phyloP scores from a whole-genome alignment of 2,113 vertebrate genomes.

The Gasterosteus aculeatus region DNA sequence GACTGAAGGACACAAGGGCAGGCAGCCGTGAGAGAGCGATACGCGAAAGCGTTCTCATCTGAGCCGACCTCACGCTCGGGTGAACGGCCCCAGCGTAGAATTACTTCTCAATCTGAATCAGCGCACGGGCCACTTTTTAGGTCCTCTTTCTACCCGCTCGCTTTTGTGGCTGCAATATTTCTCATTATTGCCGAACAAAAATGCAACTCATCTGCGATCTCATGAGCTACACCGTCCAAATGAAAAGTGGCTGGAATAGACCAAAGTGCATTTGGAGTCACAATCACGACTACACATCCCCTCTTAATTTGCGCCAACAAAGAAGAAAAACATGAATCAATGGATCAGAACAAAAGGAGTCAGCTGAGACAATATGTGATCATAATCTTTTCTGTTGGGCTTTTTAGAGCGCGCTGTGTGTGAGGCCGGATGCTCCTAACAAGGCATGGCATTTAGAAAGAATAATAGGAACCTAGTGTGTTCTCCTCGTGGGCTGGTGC shows the following conservation, averaged over 20 bases:
- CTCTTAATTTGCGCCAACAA: slow-evolving; percentile 22
- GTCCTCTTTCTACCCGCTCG: slow-evolving; percentile 31
- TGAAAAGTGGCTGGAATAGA: slow-evolving; percentile 35
- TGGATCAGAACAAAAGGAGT: slow-evolving; percentile 44
- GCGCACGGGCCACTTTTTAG: slow-evolving; percentile 27
- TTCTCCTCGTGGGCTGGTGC: slow-evolving; percentile 47
- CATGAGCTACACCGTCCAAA: slow-evolving; percentile 28
- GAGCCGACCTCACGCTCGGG: slow-evolving; percentile 45
- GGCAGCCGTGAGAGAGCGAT: slow-evolving; percentile 41
- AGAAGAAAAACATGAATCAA: slow-evolving; percentile 39
- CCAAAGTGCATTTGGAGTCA: slow-evolving; percentile 6
- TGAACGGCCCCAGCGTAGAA: slow-evolving; percentile 68
- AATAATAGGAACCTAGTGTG: slow-evolving; percentile 65
- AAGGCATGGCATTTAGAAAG: slow-evolving; percentile 68
- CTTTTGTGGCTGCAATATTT: slow-evolving; percentile 32
- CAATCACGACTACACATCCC: not conserved
- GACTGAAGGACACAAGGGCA: slow-evolving; percentile 25
- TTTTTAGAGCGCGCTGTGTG: slow-evolving; percentile 29
- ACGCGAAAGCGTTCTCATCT: slow-evolving; percentile 55
- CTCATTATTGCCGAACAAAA: slow-evolving; percentile 44
- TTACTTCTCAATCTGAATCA: slow-evolving; percentile 61
- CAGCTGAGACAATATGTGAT: slow-evolving; percentile 33
- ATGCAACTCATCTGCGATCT: slow-evolving; percentile 43
- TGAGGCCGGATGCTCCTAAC: slow-evolving; percentile 68
- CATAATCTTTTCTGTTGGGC: slow-evolving; percentile 32